Conservation (phyloP, 2,888 invertebrate genomes). For the Oithona nana region DNA sequence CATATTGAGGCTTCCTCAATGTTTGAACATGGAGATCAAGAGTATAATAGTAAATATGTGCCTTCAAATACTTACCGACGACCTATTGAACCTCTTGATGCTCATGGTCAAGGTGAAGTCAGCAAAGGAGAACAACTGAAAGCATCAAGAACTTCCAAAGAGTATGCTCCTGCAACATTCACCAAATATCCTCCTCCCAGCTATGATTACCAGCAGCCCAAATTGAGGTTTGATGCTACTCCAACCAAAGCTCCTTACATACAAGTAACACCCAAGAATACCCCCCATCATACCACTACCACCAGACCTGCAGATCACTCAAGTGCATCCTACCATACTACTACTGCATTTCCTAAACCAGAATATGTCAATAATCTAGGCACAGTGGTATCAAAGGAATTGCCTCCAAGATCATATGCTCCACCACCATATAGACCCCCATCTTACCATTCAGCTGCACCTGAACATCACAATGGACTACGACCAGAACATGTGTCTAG, state of each 20-base stretch:
- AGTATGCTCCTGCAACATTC: not conserved
- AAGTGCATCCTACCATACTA: not conserved
- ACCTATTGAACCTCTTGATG: not conserved
- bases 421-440: not conserved
- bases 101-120: not conserved
- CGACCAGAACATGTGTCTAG: not conserved
- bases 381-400: too few species aligned
- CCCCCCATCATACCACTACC: not conserved
- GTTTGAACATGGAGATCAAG: not conserved
- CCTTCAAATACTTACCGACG: not conserved
- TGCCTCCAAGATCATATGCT: not conserved
- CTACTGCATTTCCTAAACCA: not conserved
- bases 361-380: not conserved
- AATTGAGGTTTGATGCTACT: not conserved
- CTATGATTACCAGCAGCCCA: conserved; percentile 6
- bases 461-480: not conserved
- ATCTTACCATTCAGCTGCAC: not conserved
- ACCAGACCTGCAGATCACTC: not conserved
- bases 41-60: not conserved
- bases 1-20: not conserved
- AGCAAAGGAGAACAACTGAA: not conserved
- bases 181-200: conserved; percentile 6
- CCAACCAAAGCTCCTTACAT: not conserved
- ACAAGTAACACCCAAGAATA: conserved; percentile 8
- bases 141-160: not conserved